Evolutionary conservation across 2,888 invertebrate genomes (phyloP).

Genomic region (Marasmarcha lunaedactyla): DNA sequence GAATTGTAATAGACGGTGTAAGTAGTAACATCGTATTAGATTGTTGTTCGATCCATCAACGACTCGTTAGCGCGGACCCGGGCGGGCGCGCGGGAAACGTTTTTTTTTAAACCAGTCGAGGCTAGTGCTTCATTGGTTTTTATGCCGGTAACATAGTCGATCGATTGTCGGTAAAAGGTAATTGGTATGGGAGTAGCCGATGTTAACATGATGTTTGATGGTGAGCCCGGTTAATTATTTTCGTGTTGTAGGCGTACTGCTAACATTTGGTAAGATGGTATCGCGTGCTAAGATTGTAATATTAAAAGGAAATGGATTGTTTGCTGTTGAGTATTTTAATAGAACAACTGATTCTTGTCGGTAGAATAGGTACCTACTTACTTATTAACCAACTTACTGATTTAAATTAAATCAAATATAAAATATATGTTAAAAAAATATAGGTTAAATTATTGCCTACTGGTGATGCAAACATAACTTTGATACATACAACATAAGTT

Average conservation of each 20-base stretch:
- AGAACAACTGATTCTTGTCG: slow-evolving; percentile 12
- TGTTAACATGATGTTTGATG: slow-evolving; percentile 64
- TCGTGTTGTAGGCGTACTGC: slow-evolving; percentile 57
- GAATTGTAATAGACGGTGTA: slow-evolving; percentile 23
- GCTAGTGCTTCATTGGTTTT: slow-evolving; percentile 53
- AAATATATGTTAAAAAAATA: too few relatives aligned
- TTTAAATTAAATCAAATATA: too few relatives aligned
- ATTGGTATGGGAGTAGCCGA: slow-evolving; percentile 65
- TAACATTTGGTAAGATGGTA: slow-evolving; percentile 37
- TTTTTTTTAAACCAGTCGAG: slow-evolving; percentile 32
- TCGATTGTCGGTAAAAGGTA: slow-evolving; percentile 63
- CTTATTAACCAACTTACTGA: too few relatives aligned
- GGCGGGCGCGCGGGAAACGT: slow-evolving; percentile 21
- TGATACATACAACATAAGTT: too few relatives aligned
- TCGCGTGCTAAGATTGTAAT: slow-evolving; percentile 42
- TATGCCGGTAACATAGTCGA: slow-evolving; percentile 29
- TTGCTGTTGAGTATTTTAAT: slow-evolving; percentile 27
- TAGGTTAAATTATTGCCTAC: too few relatives aligned
- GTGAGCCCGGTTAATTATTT: slow-evolving; percentile 63
- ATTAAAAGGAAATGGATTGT: slow-evolving; percentile 47
- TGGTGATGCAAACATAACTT: too few relatives aligned
- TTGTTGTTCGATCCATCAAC: slow-evolving; percentile 55
- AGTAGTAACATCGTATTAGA: slow-evolving; percentile 35
- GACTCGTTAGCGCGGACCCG: slow-evolving; percentile 58
- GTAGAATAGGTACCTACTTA: slow-evolving; percentile 6